Evolutionary conservation across 2,888 invertebrate species (phyloP).

Genomic region (Arge pagana): DNA sequence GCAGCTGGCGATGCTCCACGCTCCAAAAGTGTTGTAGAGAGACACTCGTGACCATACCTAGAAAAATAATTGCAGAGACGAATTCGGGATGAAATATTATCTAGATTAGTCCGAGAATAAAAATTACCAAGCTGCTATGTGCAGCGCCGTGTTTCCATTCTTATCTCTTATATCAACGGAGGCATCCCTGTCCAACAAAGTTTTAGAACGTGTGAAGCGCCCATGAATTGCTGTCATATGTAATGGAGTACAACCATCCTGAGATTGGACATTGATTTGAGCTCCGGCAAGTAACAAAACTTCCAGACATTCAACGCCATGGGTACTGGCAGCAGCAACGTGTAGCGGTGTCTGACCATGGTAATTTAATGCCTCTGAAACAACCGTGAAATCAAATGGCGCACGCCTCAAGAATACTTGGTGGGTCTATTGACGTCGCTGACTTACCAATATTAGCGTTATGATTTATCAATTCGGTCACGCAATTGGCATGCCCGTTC

Average conservation of each 20-base stretch:
- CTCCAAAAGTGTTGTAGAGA: slow-evolving; percentile 44
- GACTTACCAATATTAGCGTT: slow-evolving; percentile 59
- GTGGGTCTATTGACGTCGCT: neutral
- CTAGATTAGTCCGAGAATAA: too few relatives aligned
- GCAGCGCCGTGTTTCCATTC: slow-evolving; percentile 66
- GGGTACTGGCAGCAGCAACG: slow-evolving; percentile 65
- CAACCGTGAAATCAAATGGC: too few relatives aligned
- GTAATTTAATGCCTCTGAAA: slow-evolving; percentile 60
- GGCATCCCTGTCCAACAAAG: slow-evolving; percentile 64
- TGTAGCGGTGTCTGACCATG: slow-evolving; percentile 66
- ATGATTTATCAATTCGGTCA: slow-evolving; percentile 60
- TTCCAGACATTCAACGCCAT: slow-evolving; percentile 66
- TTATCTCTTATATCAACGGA: slow-evolving; percentile 63
- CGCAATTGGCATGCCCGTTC: slow-evolving; percentile 64
- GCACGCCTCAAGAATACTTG: too few relatives aligned
- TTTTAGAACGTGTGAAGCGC: slow-evolving; percentile 66
- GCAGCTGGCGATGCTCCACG: slow-evolving; percentile 46
- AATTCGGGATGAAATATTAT: too few relatives aligned
- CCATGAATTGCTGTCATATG: slow-evolving; percentile 72
- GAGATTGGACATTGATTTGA: slow-evolving; percentile 62
- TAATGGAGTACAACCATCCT: slow-evolving; percentile 66
- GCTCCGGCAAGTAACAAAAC: slow-evolving; percentile 62
- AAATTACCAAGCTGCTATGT: slow-evolving; percentile 66
- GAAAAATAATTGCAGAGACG: neutral
- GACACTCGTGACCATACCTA: slow-evolving; percentile 55